Conservation (phyloP, 2,113 vertebrate species). For the Nothoprocta perdicaria region DNA sequence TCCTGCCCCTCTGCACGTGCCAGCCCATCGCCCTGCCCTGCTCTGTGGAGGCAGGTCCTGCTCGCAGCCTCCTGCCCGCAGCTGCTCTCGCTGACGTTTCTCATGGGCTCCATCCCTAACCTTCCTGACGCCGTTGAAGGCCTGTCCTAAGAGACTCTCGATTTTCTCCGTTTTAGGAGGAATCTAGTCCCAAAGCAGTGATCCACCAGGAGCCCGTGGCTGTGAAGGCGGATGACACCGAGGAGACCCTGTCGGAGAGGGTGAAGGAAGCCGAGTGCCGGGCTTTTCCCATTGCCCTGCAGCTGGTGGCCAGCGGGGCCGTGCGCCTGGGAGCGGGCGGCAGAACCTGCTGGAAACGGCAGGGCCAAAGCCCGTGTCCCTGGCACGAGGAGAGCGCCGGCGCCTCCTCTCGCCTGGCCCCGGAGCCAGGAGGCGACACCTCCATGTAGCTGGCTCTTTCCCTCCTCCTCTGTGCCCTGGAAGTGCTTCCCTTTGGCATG, state of each 20-base stretch:
- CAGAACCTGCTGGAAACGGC: slow-evolving; percentile 71
- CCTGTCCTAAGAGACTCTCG: neutral
- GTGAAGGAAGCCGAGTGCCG: slow-evolving; percentile 83
- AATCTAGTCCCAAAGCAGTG: slow-evolving; percentile 81
- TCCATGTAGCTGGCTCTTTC: neutral
- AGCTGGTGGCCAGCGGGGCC: slow-evolving; percentile 84
- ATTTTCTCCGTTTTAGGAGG: slow-evolving; percentile 75
- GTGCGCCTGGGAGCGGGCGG: slow-evolving; percentile 77
- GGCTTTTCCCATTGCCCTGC: slow-evolving; percentile 84
- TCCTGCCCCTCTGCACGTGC: neutral
- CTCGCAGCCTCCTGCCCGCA: neutral
- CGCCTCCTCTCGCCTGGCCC: fast-evolving
- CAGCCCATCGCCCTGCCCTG: fast-evolving
- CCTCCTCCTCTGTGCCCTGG: neutral
- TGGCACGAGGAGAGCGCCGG: neutral
- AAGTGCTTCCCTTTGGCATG: neutral
- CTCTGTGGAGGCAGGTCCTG: too few species aligned
- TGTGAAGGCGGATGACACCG: slow-evolving; percentile 71
- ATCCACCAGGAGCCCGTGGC: slow-evolving; percentile 83
- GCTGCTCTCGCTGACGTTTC: neutral
- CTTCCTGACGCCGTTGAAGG: neutral
- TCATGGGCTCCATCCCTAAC: neutral
- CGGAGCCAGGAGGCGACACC: neutral
- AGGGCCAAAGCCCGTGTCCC: neutral
- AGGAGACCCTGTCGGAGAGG: slow-evolving; percentile 76